Evolutionary conservation across 2,888 invertebrate genomes (phyloP).

Genomic region (Prosapia bicincta): DNA sequence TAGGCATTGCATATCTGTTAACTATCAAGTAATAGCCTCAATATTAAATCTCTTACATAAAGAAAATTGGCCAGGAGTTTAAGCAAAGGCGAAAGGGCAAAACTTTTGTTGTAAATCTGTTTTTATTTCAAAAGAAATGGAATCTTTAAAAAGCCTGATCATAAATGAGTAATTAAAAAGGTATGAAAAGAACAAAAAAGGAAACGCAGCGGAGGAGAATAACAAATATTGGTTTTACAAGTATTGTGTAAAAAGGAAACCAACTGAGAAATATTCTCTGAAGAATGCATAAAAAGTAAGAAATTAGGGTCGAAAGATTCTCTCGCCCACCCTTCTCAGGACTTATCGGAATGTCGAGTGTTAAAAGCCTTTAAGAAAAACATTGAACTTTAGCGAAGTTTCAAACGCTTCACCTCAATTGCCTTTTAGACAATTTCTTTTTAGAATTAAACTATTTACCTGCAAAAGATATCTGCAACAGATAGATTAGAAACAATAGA

Average conservation of each 20-base stretch:
- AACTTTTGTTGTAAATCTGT: neutral
- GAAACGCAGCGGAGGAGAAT: neutral
- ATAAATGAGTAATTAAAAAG: conserved; percentile 2
- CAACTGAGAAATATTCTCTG: too few relatives aligned
- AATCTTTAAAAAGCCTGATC: neutral
- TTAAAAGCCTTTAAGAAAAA: neutral
- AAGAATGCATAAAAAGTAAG: neutral
- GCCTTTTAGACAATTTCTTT: too few relatives aligned
- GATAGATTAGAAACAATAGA: too few relatives aligned
- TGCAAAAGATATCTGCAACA: too few relatives aligned
- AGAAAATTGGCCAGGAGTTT: neutral
- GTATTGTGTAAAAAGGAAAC: neutral
- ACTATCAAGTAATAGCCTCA: neutral
- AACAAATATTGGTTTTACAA: neutral
- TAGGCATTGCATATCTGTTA: neutral
- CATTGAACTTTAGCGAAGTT: neutral
- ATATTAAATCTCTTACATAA: neutral
- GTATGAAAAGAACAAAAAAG: neutral
- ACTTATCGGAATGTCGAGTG: neutral
- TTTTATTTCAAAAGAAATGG: neutral
- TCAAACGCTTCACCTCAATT: neutral
- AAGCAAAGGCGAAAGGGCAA: neutral
- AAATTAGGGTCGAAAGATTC: neutral
- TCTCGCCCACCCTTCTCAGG: neutral
- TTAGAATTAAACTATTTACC: too few relatives aligned